Evolutionary conservation across 1,140 invertebrate species (phyloP).

Genomic region (Nasonia giraulti): DNA sequence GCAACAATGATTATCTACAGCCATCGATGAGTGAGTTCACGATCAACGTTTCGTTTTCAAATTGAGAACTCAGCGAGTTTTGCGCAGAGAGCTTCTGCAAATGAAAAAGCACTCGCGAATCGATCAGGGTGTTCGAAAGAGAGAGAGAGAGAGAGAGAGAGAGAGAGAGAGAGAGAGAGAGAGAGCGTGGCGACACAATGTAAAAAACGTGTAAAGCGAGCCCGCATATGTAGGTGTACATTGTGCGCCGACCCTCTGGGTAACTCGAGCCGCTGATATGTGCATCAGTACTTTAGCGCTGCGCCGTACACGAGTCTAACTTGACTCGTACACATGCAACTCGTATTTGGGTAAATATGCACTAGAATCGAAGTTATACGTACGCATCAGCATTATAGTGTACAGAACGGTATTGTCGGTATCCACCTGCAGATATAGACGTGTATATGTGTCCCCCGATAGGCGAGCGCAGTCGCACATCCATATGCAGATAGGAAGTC

Average conservation of each 20-base stretch:
- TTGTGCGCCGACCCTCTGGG: not conserved
- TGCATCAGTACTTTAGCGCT: not conserved
- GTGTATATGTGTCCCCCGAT: too few relatives aligned
- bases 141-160: too few relatives aligned
- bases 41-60: not conserved
- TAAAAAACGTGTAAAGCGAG: slow-evolving; percentile 11
- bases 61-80: not conserved
- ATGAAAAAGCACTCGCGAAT: slow-evolving; percentile 2
- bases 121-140: not conserved
- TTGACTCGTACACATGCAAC: not conserved
- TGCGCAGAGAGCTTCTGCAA: not conserved
- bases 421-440: not conserved
- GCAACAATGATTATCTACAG: not conserved
- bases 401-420: too few relatives aligned
- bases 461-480: too few relatives aligned
- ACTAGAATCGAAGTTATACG: too few relatives aligned
- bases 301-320: not conserved
- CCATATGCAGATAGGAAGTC: not conserved
- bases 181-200: not conserved
- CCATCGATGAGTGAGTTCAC: not conserved
- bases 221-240: not conserved
- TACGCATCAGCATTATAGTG: too few relatives aligned
- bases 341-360: too few relatives aligned
- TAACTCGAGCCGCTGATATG: not conserved
- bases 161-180: too few relatives aligned